Base-by-base conservation (phyloP, 2,888 invertebrate genomes). In the Trilocha varians region DNA sequence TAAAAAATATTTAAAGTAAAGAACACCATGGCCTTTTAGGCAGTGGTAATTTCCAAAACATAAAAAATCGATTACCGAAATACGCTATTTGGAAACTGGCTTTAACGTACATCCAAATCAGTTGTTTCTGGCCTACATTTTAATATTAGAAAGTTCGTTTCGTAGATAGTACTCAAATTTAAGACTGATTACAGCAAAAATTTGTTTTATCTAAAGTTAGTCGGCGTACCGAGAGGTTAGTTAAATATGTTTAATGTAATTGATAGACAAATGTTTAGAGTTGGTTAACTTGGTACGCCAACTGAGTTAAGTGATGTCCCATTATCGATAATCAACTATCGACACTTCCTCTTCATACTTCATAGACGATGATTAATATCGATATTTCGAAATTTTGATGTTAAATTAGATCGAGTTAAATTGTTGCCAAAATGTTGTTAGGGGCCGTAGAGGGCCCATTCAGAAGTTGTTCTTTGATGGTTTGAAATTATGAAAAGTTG, bases 341-440 rank as follows among this genome's bases (percentile, higher is more conserved):
- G 25, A 70, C 73, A 72, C 68, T 72, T 65, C 75, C 80, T 79
- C 78, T 78, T 73, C 72, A 76, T 67, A 66, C 67, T 72, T 55
- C 52, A 69, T 66, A 70, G 75, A 74, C 70, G 77, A 78, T 70
- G 63, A 67, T 70, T 55, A 67, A 59, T 64, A 62, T 55, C 61
- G 60, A 55, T 43, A 60, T 66, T 67, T 64, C 65, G 62, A 54
- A 59, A 57, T 35, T 39, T 36, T 16, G 32, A 25, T 75, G 78
- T 79, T 77, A 64, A 75, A 73, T 69, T 52, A 54, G 58, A 55
- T 72, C 60, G 71, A 70, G n/a, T n/a, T n/a, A n/a, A 78, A 82
- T 85, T 85, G 87, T 87, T 87, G 87, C 87, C 87, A 87, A 87
- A 87, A 75, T 84, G 84, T 85, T 84, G 73, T 84, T 85, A 84